Evolutionary conservation across 2,113 vertebrate genomes (phyloP), one percentile per base, ranked within the genome.

Genomic region (Amblyornis subalaris): DNA sequence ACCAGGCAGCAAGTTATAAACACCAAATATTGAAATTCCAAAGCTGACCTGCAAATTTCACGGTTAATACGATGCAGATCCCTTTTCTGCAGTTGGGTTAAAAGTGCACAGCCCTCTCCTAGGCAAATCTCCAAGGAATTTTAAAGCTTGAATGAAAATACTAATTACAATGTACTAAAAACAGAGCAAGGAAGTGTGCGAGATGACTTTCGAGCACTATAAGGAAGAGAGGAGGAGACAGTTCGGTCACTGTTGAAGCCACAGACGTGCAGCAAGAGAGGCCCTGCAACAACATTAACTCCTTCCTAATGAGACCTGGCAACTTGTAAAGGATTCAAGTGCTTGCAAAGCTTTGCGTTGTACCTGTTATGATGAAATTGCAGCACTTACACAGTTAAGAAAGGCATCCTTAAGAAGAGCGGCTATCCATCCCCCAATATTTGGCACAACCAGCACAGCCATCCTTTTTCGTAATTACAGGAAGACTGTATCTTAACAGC

Each of bases 101-200:
- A 95, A 94, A 94, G 89, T 92, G 72, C 93, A 95, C 65, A 89
- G 80, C 42, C 40, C 55, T 89, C 90, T 94, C 44, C 74, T 93
- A 95, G 95, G 95, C 88, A 97, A 75, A 95, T 81, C 79, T 90
- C 80, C 91, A 93, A 94, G 64, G 82, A 96, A 97, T 97, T 96
- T 92, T 80, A 83, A 96, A 97, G 75, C 70, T 22, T 96, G 82
- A 93, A 95, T 90, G 72, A 90, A 96, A 96, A 94, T 87, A 75
- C 91, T 94, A 95, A 97, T 88, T 94, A 90, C 89, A 90, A 94
- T 20, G 7, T 72, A 91, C 91, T 92, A 87, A 93, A 97, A 97
- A 93, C 84, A 95, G 96, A 96, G 78, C 1, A 6, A 95, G 91
- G 81, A 93, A 97, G 80, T 33, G 72, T 75, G 70, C 22, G 8